A percentile compares a stretch with the other conserved stretches of the same genome.
phyloP scores from a whole-genome alignment of 2,113 vertebrate species.

The Todiramphus chloris region DNA sequence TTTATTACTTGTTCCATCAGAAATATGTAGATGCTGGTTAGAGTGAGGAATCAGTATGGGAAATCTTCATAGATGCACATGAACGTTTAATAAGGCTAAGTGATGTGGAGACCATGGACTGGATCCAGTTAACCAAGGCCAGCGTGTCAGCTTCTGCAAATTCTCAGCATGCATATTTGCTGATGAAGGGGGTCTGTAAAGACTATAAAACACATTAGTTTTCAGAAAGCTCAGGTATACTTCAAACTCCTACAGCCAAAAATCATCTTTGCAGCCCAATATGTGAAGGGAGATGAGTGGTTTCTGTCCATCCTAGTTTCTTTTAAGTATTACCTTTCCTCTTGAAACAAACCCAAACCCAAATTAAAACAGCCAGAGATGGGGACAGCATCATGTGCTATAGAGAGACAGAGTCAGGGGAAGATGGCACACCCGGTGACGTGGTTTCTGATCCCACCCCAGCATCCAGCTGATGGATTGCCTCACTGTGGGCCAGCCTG shows the following conservation, averaged over 20 bases:
- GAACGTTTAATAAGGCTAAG: neutral
- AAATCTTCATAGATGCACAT: constrained; percentile 2
- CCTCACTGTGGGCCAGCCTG: neutral
- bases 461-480: neutral
- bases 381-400: fast-evolving
- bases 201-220: neutral
- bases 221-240: neutral
- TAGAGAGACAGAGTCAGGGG: neutral
- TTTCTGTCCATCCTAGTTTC: neutral
- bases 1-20: constrained; percentile 10
- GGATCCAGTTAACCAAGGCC: neutral
- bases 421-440: neutral
- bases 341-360: neutral
- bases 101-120: neutral
- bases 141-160: neutral
- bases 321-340: neutral
- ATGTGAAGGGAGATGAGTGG: neutral
- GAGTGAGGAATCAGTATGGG: neutral
- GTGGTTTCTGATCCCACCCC: fast-evolving
- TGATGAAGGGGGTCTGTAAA: neutral
- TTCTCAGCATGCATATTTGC: neutral
- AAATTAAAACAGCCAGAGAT: neutral
- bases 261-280: neutral
- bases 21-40: neutral
- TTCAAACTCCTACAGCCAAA: neutral